A percentile compares a stretch with the other conserved stretches of the same genome.
Conservation (phyloP, 2,113 vertebrate species). For the Dromas ardeola region DNA sequence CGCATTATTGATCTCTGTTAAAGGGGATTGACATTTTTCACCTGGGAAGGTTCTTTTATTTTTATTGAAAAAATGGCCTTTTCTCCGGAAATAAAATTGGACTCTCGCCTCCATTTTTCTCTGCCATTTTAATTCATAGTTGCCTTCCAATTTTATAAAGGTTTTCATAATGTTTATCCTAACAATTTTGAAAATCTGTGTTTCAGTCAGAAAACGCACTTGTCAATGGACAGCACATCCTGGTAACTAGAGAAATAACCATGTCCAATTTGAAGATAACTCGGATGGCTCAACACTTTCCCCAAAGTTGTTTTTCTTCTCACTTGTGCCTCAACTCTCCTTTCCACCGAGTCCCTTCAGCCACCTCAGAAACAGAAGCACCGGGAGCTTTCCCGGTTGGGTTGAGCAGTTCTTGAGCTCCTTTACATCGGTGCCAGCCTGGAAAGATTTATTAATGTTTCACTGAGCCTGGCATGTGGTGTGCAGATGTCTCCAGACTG, state of each 20-base stretch:
- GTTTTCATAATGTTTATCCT: not conserved
- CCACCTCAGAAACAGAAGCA: not conserved
- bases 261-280: not conserved
- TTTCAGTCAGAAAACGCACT: not conserved
- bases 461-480: constrained; percentile 44
- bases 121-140: not conserved
- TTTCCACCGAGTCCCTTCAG: not conserved
- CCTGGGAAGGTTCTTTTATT: not conserved
- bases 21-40: constrained; percentile 13
- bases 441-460: not conserved
- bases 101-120: not conserved
- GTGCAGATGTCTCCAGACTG: constrained; percentile 56
- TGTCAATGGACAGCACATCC: not conserved
- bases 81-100: not conserved
- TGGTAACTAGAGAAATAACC: not conserved
- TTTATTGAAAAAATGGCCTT: not conserved
- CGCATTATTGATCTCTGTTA: constrained; percentile 20
- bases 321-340: not conserved
- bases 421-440: not conserved
- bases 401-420: not conserved
- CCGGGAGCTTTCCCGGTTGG: not conserved
- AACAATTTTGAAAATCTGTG: not conserved
- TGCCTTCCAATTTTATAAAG: not conserved
- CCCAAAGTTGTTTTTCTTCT: not conserved
- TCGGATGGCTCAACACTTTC: not conserved